A percentile compares a stretch with the other conserved stretches of the same genome.
These are phyloP conservation scores for Cavia porcellus DNA, from an alignment of 2,113 vertebrate species.

Conservation along the genomic window DNA sequence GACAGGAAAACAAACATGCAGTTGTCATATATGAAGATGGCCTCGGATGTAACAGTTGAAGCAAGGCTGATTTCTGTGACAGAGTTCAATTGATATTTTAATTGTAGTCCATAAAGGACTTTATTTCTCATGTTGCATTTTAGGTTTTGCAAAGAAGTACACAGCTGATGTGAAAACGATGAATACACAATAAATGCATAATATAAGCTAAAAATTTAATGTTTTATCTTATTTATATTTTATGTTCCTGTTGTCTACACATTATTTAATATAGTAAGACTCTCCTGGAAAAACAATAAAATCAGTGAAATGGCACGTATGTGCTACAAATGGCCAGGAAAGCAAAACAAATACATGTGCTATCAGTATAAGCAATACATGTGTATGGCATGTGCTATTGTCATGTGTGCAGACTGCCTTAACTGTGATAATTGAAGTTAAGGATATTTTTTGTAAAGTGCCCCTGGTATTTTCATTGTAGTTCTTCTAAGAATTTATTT, in stretches of 20 bases:
- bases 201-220: neutral
- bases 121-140: too few relatives aligned
- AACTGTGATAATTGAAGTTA: neutral
- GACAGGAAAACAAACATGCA: neutral
- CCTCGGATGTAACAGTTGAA: neutral
- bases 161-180: neutral
- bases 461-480: neutral
- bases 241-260: neutral
- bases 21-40: neutral
- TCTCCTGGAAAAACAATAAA: neutral
- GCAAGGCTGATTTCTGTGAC: neutral
- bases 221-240: neutral
- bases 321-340: neutral
- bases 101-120: neutral
- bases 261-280: neutral
- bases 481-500: neutral
- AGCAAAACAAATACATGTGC: neutral
- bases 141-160: too few relatives aligned
- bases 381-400: neutral
- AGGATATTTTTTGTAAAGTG: neutral
- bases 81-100: neutral
- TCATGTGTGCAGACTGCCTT: neutral
- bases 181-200: neutral
- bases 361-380: neutral
- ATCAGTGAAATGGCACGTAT: neutral